phyloP scores from a whole-genome alignment of 2,113 vertebrate genomes.

The Coreoperca whiteheadi region DNA sequence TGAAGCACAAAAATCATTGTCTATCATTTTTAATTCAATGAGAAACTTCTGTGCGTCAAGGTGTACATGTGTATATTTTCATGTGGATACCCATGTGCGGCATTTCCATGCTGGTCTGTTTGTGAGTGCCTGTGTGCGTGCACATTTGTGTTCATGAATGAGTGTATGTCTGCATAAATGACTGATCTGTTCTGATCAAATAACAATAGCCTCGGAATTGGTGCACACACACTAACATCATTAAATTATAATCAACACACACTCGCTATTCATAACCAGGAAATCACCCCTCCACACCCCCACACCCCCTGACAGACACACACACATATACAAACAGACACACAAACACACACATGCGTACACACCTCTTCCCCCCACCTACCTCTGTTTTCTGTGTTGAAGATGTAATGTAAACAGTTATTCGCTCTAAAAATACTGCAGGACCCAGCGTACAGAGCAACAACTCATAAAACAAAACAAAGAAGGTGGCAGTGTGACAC shows the following conservation, averaged over 20 bases:
- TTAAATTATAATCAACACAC: slow-evolving; percentile 58
- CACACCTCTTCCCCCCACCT: neutral
- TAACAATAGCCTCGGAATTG: slow-evolving; percentile 42
- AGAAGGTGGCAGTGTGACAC: slow-evolving; percentile 29
- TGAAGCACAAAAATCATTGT: neutral
- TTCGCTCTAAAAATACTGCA: slow-evolving; percentile 51
- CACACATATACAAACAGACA: slow-evolving; percentile 5
- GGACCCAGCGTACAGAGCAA: neutral
- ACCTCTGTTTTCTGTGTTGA: slow-evolving; percentile 40
- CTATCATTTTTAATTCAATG: neutral
- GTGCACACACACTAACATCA: slow-evolving; percentile 38
- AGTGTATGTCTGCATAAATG: slow-evolving; percentile 23
- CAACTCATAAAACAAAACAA: slow-evolving; percentile 34
- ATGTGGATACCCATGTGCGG: neutral
- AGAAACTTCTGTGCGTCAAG: neutral
- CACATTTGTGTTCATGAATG: slow-evolving; percentile 9
- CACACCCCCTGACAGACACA: neutral
- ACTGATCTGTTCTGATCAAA: slow-evolving; percentile 43
- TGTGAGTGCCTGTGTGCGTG: neutral
- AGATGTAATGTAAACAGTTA: slow-evolving; percentile 48
- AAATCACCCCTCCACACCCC: slow-evolving; percentile 40
- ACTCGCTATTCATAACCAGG: slow-evolving; percentile 59
- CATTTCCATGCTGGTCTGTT: slow-evolving; percentile 14
- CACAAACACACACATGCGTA: neutral
- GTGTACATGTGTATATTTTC: neutral